These are phyloP conservation scores for Lethrus apterus DNA, from an alignment of 1,140 invertebrate genomes.

Conservation along the genomic window DNA sequence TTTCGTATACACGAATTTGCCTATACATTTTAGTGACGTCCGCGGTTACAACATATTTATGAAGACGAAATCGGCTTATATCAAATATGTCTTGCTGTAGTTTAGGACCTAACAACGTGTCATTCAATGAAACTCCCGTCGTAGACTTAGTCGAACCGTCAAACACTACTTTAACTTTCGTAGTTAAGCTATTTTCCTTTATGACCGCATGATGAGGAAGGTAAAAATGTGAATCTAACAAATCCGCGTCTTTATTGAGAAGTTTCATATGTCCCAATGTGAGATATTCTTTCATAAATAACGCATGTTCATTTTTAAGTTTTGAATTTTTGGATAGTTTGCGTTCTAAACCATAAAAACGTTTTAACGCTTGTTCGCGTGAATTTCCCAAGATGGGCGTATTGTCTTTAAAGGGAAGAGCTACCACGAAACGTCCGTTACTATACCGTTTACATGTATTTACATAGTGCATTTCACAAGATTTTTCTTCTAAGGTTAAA, in stretches of 20 bases:
- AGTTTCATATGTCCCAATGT: neutral
- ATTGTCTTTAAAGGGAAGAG: constrained; percentile 18
- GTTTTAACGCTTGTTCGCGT: too few relatives aligned
- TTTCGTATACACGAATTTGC: too few relatives aligned
- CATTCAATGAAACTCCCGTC: constrained; percentile 31
- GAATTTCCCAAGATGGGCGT: too few relatives aligned
- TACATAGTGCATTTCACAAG: constrained; percentile 7
- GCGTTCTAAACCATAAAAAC: too few relatives aligned
- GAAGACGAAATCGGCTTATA: constrained; percentile 35
- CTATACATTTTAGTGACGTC: constrained; percentile 31
- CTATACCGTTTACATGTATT: neutral
- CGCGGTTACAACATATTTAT: constrained; percentile 19
- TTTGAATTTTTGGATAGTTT: too few relatives aligned
- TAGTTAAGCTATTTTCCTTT: constrained; percentile 30
- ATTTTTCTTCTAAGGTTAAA: neutral
- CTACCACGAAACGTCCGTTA: constrained; percentile 21
- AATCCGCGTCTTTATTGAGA: neutral
- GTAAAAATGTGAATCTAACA: constrained; percentile 12
- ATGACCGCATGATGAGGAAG: constrained; percentile 34
- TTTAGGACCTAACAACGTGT: constrained; percentile 31
- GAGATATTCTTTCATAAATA: constrained; percentile 2
- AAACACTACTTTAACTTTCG: constrained; percentile 34
- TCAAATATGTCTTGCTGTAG: constrained; percentile 32
- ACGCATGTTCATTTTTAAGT: neutral
- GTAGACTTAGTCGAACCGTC: constrained; percentile 33